A percentile compares a stretch with the other conserved stretches of the same genome.
phyloP scores from a whole-genome alignment of 2,888 invertebrate species.

The Cynaeus angustus region DNA sequence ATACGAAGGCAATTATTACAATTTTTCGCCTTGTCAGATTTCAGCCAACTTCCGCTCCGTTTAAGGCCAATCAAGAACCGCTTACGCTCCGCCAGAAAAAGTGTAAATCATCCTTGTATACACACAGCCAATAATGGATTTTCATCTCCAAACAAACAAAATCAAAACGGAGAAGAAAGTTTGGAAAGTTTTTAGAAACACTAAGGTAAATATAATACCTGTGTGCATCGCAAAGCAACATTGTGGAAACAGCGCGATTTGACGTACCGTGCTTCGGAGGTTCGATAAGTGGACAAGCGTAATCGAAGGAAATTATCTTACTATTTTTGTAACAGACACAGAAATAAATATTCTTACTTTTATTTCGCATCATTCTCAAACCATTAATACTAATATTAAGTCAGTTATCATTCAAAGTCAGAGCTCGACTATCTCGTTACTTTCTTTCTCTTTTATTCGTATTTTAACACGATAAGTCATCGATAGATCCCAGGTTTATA shows the following conservation, averaged over 20 bases:
- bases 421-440: no score
- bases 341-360: no score
- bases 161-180: conserved; percentile 17
- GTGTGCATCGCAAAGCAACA: conserved; percentile 34
- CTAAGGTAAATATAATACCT: conserved; percentile 36
- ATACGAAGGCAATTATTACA: conserved; percentile 40
- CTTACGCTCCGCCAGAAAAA: conserved; percentile 41
- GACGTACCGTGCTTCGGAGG: conserved; percentile 32
- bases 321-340: not conserved
- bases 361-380: no score
- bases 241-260: conserved; percentile 37
- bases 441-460: no score
- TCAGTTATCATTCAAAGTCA: no score
- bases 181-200: conserved; percentile 15
- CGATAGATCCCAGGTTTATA: no score
- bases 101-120: conserved; percentile 44
- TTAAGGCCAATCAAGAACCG: conserved; percentile 43
- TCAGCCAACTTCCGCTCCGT: conserved; percentile 42
- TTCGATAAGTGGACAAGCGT: conserved; percentile 14
- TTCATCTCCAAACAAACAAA: conserved; percentile 41
- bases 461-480: no score
- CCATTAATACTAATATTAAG: no score
- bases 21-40: conserved; percentile 44
- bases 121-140: conserved; percentile 40
- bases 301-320: conserved; percentile 25